Conservation (phyloP, 1,140 invertebrate genomes). For the Cephus cinctus region DNA sequence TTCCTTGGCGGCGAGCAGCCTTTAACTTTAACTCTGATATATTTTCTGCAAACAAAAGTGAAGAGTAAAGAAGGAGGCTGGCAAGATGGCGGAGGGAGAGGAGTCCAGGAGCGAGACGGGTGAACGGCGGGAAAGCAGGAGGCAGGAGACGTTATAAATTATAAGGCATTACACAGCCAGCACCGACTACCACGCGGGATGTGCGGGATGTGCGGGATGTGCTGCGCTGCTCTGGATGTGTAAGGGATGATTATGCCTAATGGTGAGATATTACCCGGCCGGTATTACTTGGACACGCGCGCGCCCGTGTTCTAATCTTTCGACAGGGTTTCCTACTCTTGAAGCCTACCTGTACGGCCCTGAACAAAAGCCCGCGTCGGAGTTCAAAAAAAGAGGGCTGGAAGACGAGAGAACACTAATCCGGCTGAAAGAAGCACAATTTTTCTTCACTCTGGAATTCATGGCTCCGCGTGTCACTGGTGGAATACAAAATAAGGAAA, state of each 20-base stretch:
- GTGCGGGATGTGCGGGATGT: constrained; percentile 40
- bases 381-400: no score
- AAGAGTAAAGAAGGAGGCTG: constrained; percentile 21
- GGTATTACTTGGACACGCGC: constrained; percentile 54
- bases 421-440: no score
- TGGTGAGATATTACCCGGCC: constrained; percentile 57
- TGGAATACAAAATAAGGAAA: no score
- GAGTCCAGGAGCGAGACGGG: no score
- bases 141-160: constrained; percentile 45
- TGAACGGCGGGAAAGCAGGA: constrained; percentile 12
- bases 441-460: no score
- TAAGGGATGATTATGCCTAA: constrained; percentile 58
- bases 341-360: no score
- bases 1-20: constrained; percentile 39
- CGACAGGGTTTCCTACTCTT: constrained; percentile 53
- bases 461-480: no score
- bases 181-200: constrained; percentile 8
- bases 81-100: constrained; percentile 11
- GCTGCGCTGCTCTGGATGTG: constrained; percentile 44
- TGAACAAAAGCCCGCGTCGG: no score
- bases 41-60: constrained; percentile 29
- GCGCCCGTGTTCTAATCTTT: constrained; percentile 55
- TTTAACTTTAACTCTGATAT: constrained; percentile 54
- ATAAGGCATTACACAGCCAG: constrained; percentile 36
- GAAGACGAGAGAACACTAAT: no score